These are phyloP conservation scores for Drosophila albomicans DNA, from an alignment of 1,140 invertebrate species.

Conservation along the genomic window DNA sequence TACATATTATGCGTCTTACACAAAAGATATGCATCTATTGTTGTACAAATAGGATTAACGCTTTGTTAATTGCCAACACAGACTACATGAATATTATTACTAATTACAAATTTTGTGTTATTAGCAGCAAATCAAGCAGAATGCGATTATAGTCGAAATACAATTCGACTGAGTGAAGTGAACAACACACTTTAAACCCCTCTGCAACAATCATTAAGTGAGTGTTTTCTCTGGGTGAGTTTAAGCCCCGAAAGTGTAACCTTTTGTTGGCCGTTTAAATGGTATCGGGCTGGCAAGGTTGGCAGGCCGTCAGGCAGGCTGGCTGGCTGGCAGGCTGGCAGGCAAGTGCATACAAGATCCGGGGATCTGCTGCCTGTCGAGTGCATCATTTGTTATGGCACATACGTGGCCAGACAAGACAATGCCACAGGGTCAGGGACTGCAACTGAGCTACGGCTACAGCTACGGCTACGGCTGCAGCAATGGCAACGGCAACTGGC, in stretches of 20 bases:
- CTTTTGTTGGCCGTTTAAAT: conserved; percentile 29
- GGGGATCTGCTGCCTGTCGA: conserved; percentile 33
- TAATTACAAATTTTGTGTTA: neutral
- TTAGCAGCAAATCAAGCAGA: neutral
- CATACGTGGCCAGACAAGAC: conserved; percentile 76
- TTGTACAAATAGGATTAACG: neutral
- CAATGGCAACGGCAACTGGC: conserved; percentile 46
- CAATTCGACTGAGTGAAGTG: neutral
- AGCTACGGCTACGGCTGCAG: conserved; percentile 21
- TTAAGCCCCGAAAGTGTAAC: neutral
- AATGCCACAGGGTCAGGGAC: conserved; percentile 50
- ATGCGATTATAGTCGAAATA: neutral
- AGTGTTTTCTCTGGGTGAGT: conserved; percentile 31
- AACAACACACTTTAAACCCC: neutral
- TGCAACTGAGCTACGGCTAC: conserved; percentile 33
- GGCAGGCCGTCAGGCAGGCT: too few species aligned
- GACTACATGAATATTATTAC: neutral
- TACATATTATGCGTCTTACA: neutral
- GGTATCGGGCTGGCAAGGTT: conserved; percentile 13
- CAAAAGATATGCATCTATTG: neutral
- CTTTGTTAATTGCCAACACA: neutral
- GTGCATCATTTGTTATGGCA: conserved; percentile 75
- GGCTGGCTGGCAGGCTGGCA: neutral
- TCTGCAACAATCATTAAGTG: conserved; percentile 41
- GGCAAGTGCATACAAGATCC: conserved; percentile 11